Conservation (phyloP, 2,888 invertebrate species). For the Leuctra nigra region DNA sequence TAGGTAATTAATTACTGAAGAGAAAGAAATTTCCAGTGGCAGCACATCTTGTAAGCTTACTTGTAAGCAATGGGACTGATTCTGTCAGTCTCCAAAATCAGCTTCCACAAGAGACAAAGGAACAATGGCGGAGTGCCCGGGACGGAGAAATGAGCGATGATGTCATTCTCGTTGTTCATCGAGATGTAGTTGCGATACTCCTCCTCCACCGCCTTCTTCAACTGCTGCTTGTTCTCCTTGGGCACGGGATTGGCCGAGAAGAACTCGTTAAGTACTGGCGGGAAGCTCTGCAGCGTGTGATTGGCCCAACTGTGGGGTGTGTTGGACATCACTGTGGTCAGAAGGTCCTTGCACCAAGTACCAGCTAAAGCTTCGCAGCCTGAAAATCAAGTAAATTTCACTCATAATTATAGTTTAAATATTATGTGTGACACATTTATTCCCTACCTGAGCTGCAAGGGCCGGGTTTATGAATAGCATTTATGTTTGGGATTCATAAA, state of each 20-base stretch:
- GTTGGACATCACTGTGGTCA: constrained; percentile 85
- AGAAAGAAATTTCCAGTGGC: no score
- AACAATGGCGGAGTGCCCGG: constrained; percentile 89
- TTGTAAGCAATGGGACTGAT: constrained; percentile 94
- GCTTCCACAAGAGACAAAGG: constrained; percentile 90
- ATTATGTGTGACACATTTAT: no score
- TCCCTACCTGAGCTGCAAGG: no score
- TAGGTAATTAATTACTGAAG: no score
- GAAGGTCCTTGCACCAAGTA: constrained; percentile 83
- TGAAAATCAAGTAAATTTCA: no score
- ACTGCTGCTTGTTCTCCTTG: constrained; percentile 82
- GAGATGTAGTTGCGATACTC: constrained; percentile 95
- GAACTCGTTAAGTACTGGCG: constrained; percentile 81
- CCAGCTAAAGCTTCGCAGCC: constrained; percentile 55
- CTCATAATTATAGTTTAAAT: no score
- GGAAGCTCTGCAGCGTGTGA: constrained; percentile 88
- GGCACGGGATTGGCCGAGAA: constrained; percentile 77
- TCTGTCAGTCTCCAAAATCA: constrained; percentile 88
- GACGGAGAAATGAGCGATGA: constrained; percentile 91
- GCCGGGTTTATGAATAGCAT: no score
- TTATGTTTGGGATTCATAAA: no score
- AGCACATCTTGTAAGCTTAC: constrained; percentile 52
- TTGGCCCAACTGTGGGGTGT: constrained; percentile 95
- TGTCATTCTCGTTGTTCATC: constrained; percentile 95
- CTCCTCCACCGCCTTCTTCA: constrained; percentile 90